Evolutionary conservation across 2,113 vertebrate genomes (phyloP).

Genomic region (Psettodes erumei): DNA sequence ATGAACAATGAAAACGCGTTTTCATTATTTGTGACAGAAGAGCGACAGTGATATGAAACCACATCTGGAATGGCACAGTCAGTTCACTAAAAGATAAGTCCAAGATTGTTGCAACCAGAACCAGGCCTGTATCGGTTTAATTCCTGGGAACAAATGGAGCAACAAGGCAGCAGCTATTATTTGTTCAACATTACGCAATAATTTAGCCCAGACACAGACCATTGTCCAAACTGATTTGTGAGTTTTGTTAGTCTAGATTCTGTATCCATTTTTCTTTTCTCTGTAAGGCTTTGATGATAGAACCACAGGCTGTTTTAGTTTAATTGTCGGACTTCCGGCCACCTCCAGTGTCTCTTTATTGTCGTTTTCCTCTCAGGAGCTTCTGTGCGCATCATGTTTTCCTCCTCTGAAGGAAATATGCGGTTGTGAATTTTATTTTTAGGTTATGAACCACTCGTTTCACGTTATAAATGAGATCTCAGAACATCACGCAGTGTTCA

Average conservation of each 20-base stretch:
- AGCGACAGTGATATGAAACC: constrained; percentile 31
- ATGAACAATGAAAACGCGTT: constrained; percentile 13
- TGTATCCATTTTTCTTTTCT: not conserved
- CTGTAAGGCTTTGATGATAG: not conserved
- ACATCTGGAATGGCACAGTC: constrained; percentile 5
- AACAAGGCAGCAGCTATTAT: not conserved
- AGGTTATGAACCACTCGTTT: constrained; percentile 77
- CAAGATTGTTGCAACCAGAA: not conserved
- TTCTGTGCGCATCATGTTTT: constrained; percentile 61
- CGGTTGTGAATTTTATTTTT: constrained; percentile 69
- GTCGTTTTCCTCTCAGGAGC: constrained; percentile 45
- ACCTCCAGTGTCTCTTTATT: constrained; percentile 19
- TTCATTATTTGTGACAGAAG: constrained; percentile 21
- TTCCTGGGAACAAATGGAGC: constrained; percentile 34
- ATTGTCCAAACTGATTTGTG: not conserved
- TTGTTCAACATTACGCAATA: not conserved
- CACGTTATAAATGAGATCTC: constrained; percentile 62
- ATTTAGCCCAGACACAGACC: constrained; percentile 8
- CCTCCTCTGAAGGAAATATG: constrained; percentile 56
- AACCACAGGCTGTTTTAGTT: constrained; percentile 7
- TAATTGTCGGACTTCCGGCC: constrained; percentile 13
- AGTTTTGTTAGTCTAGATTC: not conserved
- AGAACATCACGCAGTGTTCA: constrained; percentile 71
- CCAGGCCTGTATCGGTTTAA: constrained; percentile 22
- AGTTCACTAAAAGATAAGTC: not conserved